Conservation (phyloP, 2,888 invertebrate species). For the Synanthedon andrenaeformis region DNA sequence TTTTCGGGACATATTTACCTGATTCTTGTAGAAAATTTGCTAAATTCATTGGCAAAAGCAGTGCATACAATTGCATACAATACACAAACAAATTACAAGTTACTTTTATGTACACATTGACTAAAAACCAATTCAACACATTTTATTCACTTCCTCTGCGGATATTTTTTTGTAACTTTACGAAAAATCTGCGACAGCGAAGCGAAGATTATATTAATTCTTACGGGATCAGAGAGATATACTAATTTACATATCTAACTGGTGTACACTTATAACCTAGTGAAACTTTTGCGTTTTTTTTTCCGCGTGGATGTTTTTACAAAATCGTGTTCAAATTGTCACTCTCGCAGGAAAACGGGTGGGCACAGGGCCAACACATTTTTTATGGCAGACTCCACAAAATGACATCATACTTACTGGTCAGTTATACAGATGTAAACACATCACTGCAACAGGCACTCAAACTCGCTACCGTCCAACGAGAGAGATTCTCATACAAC, state of each 20-base stretch:
- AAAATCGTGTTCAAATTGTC: conserved; percentile 45
- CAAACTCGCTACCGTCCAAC: conserved; percentile 26
- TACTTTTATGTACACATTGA: neutral
- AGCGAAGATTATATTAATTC: neutral
- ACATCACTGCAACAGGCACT: conserved; percentile 49
- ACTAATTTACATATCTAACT: conserved; percentile 36
- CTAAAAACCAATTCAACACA: neutral
- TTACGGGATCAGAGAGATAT: conserved; percentile 6
- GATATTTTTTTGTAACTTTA: neutral
- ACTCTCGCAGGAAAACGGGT: conserved; percentile 58
- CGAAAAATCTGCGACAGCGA: neutral
- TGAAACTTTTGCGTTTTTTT: conserved; percentile 39
- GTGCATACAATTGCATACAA: neutral
- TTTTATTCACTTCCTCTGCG: neutral
- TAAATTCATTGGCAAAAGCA: neutral
- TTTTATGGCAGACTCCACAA: conserved; percentile 52
- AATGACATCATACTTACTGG: conserved; percentile 69
- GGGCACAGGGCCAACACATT: conserved; percentile 68
- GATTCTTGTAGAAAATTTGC: too few species aligned
- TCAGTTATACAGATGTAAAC: conserved; percentile 60
- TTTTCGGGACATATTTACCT: too few species aligned
- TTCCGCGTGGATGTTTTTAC: conserved; percentile 47
- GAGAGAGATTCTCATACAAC: conserved; percentile 14
- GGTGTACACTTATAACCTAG: conserved; percentile 47
- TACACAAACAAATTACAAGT: neutral